Evolutionary conservation across 2,113 vertebrate genomes (phyloP).

Genomic region (Phaethon lepturus): DNA sequence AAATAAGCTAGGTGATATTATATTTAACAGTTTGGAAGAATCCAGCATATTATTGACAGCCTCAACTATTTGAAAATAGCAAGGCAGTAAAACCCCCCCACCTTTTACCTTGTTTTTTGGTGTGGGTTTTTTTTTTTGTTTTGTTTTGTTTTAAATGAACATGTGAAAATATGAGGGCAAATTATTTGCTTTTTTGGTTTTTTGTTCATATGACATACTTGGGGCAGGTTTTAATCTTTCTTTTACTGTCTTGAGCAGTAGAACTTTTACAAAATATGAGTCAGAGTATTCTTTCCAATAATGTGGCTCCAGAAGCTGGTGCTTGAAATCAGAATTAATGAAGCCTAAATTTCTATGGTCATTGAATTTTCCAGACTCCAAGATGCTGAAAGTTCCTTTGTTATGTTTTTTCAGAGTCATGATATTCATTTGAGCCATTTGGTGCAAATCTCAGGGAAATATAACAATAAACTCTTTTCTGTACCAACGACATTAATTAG

Average conservation of each 20-base stretch:
- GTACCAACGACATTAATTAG: not conserved
- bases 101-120: not conserved
- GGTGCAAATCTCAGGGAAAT: not conserved
- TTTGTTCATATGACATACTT: not conserved
- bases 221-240: not conserved
- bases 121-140: rapidly evolving
- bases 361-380: not conserved
- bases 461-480: not conserved
- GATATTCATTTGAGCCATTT: not conserved
- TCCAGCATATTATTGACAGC: not conserved
- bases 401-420: rapidly evolving
- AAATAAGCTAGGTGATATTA: not conserved
- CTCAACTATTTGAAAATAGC: not conserved
- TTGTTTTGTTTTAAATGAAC: not conserved
- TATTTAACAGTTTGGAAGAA: not conserved
- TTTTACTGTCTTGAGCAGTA: not conserved
- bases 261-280: not conserved
- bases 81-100: not conserved
- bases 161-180: not conserved
- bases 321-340: not conserved
- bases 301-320: not conserved
- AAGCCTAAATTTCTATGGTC: not conserved
- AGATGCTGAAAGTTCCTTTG: not conserved
- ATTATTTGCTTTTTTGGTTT: not conserved
- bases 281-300: not conserved